These are phyloP conservation scores for Brachionus koreanus DNA, from an alignment of 1,140 invertebrate species.

Conservation along the genomic window DNA sequence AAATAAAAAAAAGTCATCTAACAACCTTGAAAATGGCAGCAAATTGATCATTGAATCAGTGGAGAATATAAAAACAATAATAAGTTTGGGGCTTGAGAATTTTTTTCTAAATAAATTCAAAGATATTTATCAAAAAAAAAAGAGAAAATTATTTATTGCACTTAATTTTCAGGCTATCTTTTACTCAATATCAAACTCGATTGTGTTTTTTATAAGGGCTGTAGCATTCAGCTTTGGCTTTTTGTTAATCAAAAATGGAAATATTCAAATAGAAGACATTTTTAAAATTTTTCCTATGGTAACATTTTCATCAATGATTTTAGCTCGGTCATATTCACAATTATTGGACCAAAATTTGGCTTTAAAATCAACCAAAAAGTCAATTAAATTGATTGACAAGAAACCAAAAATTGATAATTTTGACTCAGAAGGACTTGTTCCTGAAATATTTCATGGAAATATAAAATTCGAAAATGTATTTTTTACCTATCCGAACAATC, in stretches of 20 bases:
- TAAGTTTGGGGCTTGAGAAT: background rate
- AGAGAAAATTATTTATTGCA: background rate
- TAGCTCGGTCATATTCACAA: background rate
- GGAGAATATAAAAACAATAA: conserved; percentile 7
- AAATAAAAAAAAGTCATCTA: background rate
- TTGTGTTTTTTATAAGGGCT: conserved; percentile 13
- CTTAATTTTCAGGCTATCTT: background rate
- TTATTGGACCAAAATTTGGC: background rate
- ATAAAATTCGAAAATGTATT: conserved; percentile 60
- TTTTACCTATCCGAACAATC: conserved; percentile 63
- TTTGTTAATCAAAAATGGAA: background rate
- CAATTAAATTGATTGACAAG: background rate
- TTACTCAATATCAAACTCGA: background rate
- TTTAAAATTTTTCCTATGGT: background rate
- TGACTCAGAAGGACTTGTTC: background rate
- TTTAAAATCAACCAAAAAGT: background rate
- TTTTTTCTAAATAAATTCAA: conserved; percentile 12
- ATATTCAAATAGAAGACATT: background rate
- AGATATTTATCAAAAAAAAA: background rate
- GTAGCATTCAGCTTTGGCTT: conserved; percentile 23
- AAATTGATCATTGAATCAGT: conserved; percentile 24
- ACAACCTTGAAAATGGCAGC: background rate
- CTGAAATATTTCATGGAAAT: conserved; percentile 50
- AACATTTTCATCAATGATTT: conserved; percentile 2
- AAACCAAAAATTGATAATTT: conserved; percentile 26